Base-by-base conservation (phyloP, 2,888 invertebrate species). In the Noctua comes region DNA sequence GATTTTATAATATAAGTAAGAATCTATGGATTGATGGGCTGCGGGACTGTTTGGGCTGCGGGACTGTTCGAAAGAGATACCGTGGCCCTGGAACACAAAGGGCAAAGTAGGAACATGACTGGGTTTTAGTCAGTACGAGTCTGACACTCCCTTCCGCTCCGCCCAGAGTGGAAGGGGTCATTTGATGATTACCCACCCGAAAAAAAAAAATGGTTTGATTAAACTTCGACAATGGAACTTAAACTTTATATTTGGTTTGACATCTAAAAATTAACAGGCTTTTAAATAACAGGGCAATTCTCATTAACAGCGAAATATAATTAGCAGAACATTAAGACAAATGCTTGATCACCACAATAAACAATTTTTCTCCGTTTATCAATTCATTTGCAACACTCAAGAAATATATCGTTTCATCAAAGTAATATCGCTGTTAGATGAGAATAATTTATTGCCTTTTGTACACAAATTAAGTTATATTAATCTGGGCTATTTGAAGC, bases 391-490 rank as follows among this genome's bases (percentile, higher is more conserved):
- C 57, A 72, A 80, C 77, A 79, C 68, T 84, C 51, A 16, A 84
- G 68, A 66, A 80, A 78, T 75, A 73, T 46, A 75, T 51, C 65
- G 68, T 69, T 74, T 46, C 81, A 43, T 68, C 70, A 76, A 87
- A 87, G 83, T 86, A 79, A 78, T 86, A 73, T 78, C 31, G 59
- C 64, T 59, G 68, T 73, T 73, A 70, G 48, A 64, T 46, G 70
- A 73, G 72, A 83, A 76, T 54, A 78, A 89, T 87, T 87, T 76
- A 87, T 88, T 73, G 80, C 73, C 73, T 81, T 82, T 83, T 71
- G 79, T 86, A 80, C 65, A 76, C 73, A 83, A 82, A 87, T 83
- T 79, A 86, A 64, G 70, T 82, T 64, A 82, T 84, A 89, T 88
- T 82, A 86, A 87, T 88, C 71, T 73, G 57, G 57, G 82, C 72